Conservation (phyloP, 2,113 vertebrate genomes). For the Bubo scandiacus region DNA sequence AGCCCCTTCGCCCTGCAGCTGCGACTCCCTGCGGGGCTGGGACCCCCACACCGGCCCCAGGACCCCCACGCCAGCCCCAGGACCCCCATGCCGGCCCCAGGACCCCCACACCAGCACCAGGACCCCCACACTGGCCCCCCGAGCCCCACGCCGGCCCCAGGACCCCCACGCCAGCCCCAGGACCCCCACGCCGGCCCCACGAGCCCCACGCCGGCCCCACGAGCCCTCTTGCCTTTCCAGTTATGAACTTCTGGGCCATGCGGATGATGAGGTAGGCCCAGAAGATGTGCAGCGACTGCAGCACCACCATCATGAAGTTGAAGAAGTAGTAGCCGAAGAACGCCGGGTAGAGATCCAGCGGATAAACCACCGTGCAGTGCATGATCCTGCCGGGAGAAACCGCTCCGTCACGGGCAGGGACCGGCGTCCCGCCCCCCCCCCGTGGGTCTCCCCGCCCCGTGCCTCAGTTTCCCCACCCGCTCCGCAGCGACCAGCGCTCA, state of each 20-base stretch:
- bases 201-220: not conserved
- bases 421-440: rapidly evolving
- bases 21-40: not conserved
- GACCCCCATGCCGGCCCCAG: not conserved
- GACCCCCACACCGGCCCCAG: not conserved
- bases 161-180: too few species aligned
- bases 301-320: constrained; percentile 86
- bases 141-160: rapidly evolving
- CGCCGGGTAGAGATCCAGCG: constrained; percentile 84
- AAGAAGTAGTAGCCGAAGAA: constrained; percentile 98
- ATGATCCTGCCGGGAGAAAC: constrained; percentile 79
- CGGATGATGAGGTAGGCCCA: constrained; percentile 94
- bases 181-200: too few species aligned
- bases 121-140: too few species aligned
- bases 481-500: not conserved
- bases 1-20: not conserved
- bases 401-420: rapidly evolving
- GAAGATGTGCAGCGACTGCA: constrained; percentile 91
- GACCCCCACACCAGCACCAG: rapidly evolving
- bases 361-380: constrained; percentile 89
- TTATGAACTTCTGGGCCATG: constrained; percentile 92
- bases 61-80: rapidly evolving
- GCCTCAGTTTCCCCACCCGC: not conserved
- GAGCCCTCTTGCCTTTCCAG: constrained; percentile 77
- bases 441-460: rapidly evolving